These are phyloP conservation scores for Cricetomys ansorgei DNA, from an alignment of 2,113 vertebrate genomes.

Conservation along the genomic window DNA sequence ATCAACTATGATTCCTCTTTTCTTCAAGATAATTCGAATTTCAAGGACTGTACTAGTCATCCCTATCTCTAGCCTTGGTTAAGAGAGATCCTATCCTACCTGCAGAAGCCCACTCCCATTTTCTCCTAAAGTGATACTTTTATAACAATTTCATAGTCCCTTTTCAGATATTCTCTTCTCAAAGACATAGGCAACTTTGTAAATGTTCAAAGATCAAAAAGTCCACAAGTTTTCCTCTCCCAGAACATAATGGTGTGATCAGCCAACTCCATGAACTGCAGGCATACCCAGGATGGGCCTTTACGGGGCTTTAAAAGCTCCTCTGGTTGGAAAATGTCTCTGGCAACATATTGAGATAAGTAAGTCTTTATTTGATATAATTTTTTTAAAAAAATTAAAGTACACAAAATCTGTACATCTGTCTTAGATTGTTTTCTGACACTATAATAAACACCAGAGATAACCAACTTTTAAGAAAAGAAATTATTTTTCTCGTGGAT, in stretches of 20 bases:
- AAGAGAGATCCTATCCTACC: neutral
- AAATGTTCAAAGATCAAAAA: neutral
- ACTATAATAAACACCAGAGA: neutral
- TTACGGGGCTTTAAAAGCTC: neutral
- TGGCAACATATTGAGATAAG: neutral
- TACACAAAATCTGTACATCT: neutral
- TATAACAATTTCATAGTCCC: neutral
- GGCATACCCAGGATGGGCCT: neutral
- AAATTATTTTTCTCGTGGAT: neutral
- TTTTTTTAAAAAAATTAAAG: slow-evolving; percentile 36
- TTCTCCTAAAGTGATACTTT: neutral
- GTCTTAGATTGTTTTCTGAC: neutral
- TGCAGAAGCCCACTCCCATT: neutral
- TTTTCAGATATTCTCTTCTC: neutral
- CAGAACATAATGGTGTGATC: neutral
- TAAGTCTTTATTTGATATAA: neutral
- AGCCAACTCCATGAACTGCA: neutral
- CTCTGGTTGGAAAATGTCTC: neutral
- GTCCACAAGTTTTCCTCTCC: neutral
- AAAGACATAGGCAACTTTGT: neutral
- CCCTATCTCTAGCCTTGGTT: neutral
- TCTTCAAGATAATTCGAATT: neutral
- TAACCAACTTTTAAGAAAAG: neutral
- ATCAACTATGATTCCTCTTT: neutral
- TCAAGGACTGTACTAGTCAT: neutral